A percentile compares a stretch with the other conserved stretches of the same genome.
These are phyloP conservation scores for Agonopterix arenella DNA, from an alignment of 2,888 invertebrate genomes.

Conservation along the genomic window DNA sequence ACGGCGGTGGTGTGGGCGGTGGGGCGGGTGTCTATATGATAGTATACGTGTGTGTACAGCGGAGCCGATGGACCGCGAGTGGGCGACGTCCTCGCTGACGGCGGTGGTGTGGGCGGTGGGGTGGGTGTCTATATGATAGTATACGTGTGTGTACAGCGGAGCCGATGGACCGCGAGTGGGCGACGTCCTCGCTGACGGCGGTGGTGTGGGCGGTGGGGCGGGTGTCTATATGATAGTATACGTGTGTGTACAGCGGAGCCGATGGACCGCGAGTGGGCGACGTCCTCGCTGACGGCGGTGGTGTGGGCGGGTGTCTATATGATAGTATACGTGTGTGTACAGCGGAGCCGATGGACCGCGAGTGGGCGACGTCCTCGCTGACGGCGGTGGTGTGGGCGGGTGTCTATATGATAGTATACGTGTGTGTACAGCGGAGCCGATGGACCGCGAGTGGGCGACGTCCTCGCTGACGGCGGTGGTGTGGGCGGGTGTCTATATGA, in stretches of 20 bases:
- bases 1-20: slow-evolving; percentile 88
- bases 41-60: slow-evolving; percentile 59
- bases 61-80: no score
- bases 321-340: slow-evolving; percentile 2
- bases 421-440: slow-evolving; percentile 79
- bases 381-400: slow-evolving; percentile 88
- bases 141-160: slow-evolving; percentile 75
- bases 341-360: slow-evolving; percentile 88
- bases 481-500: slow-evolving; percentile 81
- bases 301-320: slow-evolving; percentile 84
- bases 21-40: no score
- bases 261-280: no score
- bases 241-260: slow-evolving; percentile 77
- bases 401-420: no score
- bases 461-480: slow-evolving; percentile 82
- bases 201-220: slow-evolving; percentile 92
- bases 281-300: slow-evolving; percentile 80
- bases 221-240: no score
- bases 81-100: slow-evolving; percentile 78
- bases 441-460: no score
- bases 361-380: slow-evolving; percentile 80
- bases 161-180: slow-evolving; percentile 84
- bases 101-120: slow-evolving; percentile 92
- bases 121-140: slow-evolving; percentile 50
- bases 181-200: slow-evolving; percentile 79